Percentiles rank a stretch among this genome's conserved stretches.
Conservation (phyloP, 2,797 vertebrate genomes). For the Mastacembelus armatus region DNA sequence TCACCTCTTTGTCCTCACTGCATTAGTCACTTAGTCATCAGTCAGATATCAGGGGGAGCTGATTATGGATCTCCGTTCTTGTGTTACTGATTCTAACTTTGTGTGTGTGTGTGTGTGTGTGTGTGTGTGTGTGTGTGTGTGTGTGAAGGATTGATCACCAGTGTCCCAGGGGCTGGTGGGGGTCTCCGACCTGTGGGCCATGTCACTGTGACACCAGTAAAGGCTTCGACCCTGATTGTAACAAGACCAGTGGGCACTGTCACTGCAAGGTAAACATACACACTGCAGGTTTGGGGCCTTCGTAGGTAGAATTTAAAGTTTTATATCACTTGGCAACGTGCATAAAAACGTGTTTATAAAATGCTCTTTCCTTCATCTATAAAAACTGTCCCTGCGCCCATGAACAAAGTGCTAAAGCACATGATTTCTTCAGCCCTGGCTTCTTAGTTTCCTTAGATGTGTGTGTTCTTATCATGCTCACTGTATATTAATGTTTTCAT, state of each 20-base stretch:
- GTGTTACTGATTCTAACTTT: neutral
- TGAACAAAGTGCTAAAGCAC: conserved; percentile 11
- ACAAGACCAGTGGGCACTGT: conserved; percentile 96
- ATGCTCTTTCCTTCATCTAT: no score
- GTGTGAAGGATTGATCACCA: conserved; percentile 92
- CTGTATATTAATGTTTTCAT: neutral
- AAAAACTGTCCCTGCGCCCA: no score
- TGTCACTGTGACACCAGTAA: conserved; percentile 94
- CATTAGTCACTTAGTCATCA: neutral
- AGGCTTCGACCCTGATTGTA: conserved; percentile 96
- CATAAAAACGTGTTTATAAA: no score
- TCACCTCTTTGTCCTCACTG: conserved; percentile 15
- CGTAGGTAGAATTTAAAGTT: neutral
- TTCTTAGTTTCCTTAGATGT: neutral
- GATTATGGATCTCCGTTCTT: no score
- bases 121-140: conserved; percentile 45
- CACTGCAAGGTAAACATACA: conserved; percentile 94
- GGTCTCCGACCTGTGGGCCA: conserved; percentile 93
- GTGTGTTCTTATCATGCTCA: neutral
- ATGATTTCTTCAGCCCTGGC: neutral
- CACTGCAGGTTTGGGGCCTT: neutral
- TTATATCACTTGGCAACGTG: no score
- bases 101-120: no score
- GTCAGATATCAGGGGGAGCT: no score
- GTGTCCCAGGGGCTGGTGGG: conserved; percentile 98